These are phyloP conservation scores for Amblyjoppa proteus DNA, from an alignment of 2,888 invertebrate genomes.

Conservation along the genomic window DNA sequence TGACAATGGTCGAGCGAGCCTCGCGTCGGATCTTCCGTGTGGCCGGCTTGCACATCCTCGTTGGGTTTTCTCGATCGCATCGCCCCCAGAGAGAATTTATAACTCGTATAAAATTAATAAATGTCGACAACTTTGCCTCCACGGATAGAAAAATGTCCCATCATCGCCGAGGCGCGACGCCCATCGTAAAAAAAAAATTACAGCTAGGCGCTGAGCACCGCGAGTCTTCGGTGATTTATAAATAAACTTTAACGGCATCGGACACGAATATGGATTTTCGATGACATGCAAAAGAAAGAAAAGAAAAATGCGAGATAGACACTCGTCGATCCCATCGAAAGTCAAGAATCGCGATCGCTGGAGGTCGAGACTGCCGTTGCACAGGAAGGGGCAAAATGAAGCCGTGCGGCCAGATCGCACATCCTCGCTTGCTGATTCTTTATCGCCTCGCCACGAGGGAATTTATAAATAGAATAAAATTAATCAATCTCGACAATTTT, in stretches of 20 bases:
- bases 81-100: slow-evolving; percentile 29
- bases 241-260: neutral
- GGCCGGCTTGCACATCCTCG: slow-evolving; percentile 24
- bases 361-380: no score
- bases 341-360: neutral
- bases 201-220: neutral
- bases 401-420: no score
- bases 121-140: slow-evolving; percentile 22
- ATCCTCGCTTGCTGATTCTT: neutral
- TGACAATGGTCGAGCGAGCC: slow-evolving; percentile 47
- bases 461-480: slow-evolving; percentile 49
- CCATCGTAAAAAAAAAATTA: slow-evolving; percentile 12
- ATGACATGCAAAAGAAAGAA: no score
- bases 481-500: slow-evolving; percentile 35
- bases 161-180: neutral
- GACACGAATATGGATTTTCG: neutral
- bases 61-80: slow-evolving; percentile 5
- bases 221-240: neutral
- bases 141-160: neutral
- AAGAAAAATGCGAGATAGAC: neutral
- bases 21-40: slow-evolving; percentile 32
- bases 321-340: neutral
- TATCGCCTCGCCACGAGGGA: neutral
- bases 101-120: slow-evolving; percentile 52
- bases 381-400: no score